Evolutionary conservation across 2,888 invertebrate species (phyloP), one percentile per base, ranked within the genome.

Genomic region (Cepaea hortensis): DNA sequence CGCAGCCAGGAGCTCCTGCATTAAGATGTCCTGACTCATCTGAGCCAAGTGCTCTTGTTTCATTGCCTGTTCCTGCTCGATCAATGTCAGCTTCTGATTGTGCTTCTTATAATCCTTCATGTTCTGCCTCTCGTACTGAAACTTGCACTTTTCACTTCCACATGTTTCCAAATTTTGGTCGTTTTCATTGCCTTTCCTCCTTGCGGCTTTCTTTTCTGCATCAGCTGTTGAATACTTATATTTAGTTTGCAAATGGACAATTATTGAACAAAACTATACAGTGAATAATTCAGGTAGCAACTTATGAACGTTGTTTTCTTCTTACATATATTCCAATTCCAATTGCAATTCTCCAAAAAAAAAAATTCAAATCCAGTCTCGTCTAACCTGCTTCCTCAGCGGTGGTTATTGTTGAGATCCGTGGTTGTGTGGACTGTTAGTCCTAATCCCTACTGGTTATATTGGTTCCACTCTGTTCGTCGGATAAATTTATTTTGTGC

Each of bases 51-150:
- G 88, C 55, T 91, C 90, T 76, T 92, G 91, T 84, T 93, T 90
- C 65, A 90, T 88, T 20, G 84, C 85, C 84, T 91, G 90, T 68
- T 90, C 90, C 62, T 90, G 85, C 77, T 90, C 89, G 85, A 91
- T 86, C 77, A 88, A 89, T 82, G 91, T 90, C 81, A 93, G 90
- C 87, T 90, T 91, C 15, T 88, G 86, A 75, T 90, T 90, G 23
- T 93, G 88, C 62, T 90, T 90, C 82, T 91, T 91, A n/a, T 92
- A 91, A 75, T 92, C 92, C 79, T 90, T 90, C 48, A 91, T 91
- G 86, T 91, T 86, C 85, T 92, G 92, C 85, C 90, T 89, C 86
- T 93, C 92, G 88, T 90, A 93, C 0, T 93, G 93, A n/a, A 93
- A 90, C 73, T 90, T 90, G 85, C 91, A 90, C 61, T 88, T 87